Percentiles rank a stretch among this genome's conserved stretches.
phyloP scores from a whole-genome alignment of 2,888 invertebrate genomes.

The Saturnia japonica region DNA sequence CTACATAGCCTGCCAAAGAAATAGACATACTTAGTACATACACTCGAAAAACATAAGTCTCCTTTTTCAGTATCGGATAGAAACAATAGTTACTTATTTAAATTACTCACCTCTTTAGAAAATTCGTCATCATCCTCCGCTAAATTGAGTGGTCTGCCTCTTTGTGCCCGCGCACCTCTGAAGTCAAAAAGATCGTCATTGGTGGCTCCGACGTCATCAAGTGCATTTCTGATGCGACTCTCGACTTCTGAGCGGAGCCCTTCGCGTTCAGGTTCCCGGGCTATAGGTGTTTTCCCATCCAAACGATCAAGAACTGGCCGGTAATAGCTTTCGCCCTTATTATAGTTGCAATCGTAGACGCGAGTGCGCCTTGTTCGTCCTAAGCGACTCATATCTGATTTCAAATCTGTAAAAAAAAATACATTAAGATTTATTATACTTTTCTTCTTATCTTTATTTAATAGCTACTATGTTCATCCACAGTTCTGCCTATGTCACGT shows the following conservation, averaged over 20 bases:
- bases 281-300: conserved; percentile 82
- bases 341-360: conserved; percentile 93
- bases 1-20: no score
- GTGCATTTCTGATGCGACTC: conserved; percentile 60
- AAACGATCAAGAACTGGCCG: conserved; percentile 88
- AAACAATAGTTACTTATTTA: no score
- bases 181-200: conserved; percentile 85
- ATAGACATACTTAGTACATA: no score
- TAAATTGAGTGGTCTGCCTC: conserved; percentile 68
- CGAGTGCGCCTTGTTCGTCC: conserved; percentile 88
- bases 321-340: conserved; percentile 92
- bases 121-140: conserved; percentile 74
- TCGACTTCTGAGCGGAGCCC: conserved; percentile 62
- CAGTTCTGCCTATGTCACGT: no score
- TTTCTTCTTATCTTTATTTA: no score
- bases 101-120: conserved; percentile 74
- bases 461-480: no score
- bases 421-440: no score
- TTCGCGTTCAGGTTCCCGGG: conserved; percentile 65
- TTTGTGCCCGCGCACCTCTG: conserved; percentile 80
- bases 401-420: not conserved
- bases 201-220: conserved; percentile 59
- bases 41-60: no score
- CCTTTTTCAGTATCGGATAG: no score
- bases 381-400: conserved; percentile 59